Evolutionary conservation across 2,113 vertebrate species (phyloP), one percentile per base, ranked within the genome.

Genomic region (Herpailurus yagouaroundi): DNA sequence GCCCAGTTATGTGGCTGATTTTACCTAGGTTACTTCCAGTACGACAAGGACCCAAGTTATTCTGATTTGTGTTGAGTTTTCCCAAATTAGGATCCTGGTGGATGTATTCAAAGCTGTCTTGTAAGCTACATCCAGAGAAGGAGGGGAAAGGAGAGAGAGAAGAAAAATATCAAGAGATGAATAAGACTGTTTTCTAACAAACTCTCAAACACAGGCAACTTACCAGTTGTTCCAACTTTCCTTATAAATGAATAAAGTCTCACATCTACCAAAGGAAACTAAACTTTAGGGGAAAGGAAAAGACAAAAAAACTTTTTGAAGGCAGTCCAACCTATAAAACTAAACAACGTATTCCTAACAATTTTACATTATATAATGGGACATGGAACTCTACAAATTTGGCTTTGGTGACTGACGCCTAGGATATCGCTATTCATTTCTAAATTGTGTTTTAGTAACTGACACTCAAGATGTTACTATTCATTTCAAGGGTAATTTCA

Each of bases 91-190:
- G 95, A 94, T 99, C 99, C 97, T 99, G 99, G 97, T 98, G 99
- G 97, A 99, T 99, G 77, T 98, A 99, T 83, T 99, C 99, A 95
- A 99, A 99, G 97, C 99, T 99, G 98, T 99, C 99, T 97, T 99
- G 99, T 84, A 99, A 98, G 94, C 99, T 99, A 97, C 63, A 97
- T 98, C 87, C 91, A 74, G 48, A 93, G 25, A 68, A 23, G 25
- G 41, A 27, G 57, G 33, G 45, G 74, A 33, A 64, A 14, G 6
- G 16, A 41, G 9, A 97, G 69, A 23, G 38, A 95, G 23, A 14
- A 88, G 36, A 94, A 92, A 64, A 86, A 89, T 3, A 45, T 95
- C 81, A 94, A 92, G 80, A 95, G 41, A 73, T 50, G 55, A 95
- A 94, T 66, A 84, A 71, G 41, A 38, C 13, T 38, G 23, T n/a